Evolutionary conservation across 2,113 vertebrate genomes (phyloP).

Genomic region (Abramis brama): DNA sequence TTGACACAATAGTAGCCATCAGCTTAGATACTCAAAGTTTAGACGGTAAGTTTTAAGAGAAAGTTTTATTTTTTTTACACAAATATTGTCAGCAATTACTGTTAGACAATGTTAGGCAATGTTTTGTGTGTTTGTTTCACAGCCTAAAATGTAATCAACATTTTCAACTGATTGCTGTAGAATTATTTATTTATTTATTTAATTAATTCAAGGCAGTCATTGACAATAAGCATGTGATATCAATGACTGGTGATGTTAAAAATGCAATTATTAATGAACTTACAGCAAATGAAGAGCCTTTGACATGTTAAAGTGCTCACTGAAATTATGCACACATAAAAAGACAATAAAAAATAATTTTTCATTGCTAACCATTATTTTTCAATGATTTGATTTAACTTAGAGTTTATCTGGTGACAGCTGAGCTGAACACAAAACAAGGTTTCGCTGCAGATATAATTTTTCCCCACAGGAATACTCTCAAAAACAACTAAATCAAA

Average conservation of each 20-base stretch:
- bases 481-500: background rate
- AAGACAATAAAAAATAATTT: background rate
- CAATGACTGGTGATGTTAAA: background rate
- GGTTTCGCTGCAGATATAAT: background rate
- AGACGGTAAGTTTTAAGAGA: constrained; percentile 43
- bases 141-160: constrained; percentile 26
- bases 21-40: background rate
- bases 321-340: background rate
- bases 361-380: background rate
- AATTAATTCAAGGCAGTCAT: background rate
- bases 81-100: constrained; percentile 86
- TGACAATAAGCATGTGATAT: background rate
- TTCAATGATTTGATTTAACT: background rate
- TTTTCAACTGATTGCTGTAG: constrained; percentile 48
- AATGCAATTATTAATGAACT: background rate
- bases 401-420: background rate
- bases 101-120: constrained; percentile 71
- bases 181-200: background rate
- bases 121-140: constrained; percentile 54
- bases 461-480: background rate
- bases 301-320: background rate
- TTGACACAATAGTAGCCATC: background rate
- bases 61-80: constrained; percentile 81
- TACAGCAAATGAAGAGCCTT: background rate
- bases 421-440: background rate